Percentiles rank a stretch among this genome's conserved stretches.
Conservation (phyloP, 2,888 invertebrate species). For the Drosophila paucipuncta region DNA sequence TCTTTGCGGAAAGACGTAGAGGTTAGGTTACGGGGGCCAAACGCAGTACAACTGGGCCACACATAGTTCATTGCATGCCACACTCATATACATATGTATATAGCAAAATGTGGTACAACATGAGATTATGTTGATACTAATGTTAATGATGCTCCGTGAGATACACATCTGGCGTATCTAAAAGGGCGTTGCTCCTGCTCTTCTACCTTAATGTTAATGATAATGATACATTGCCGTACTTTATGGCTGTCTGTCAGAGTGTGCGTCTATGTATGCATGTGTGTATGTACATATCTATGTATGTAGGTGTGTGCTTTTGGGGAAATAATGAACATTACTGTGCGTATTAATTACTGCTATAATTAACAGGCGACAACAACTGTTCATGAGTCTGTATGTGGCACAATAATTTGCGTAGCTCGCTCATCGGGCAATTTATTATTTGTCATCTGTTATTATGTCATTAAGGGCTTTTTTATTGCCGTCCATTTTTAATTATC, state of each 20-base stretch:
- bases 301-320: slow-evolving; percentile 7
- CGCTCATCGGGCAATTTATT: slow-evolving; percentile 70
- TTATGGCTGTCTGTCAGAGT: slow-evolving; percentile 22
- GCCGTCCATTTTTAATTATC: slow-evolving; percentile 74
- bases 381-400: slow-evolving; percentile 4
- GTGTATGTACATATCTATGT: slow-evolving; percentile 11
- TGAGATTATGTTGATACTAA: slow-evolving; percentile 63
- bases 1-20: neutral
- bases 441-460: slow-evolving; percentile 81
- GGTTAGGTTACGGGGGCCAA: neutral
- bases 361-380: slow-evolving; percentile 62
- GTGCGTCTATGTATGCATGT: slow-evolving; percentile 11
- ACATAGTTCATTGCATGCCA: slow-evolving; percentile 54
- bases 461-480: slow-evolving; percentile 71
- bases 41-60: slow-evolving; percentile 12
- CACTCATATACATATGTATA: slow-evolving; percentile 4
- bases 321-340: slow-evolving; percentile 73
- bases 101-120: slow-evolving; percentile 40
- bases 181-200: slow-evolving; percentile 12
- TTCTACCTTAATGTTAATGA: slow-evolving; percentile 55
- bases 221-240: slow-evolving; percentile 47
- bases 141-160: slow-evolving; percentile 58
- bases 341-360: slow-evolving; percentile 76
- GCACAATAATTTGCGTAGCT: slow-evolving; percentile 65
- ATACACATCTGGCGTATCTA: slow-evolving; percentile 25